These are phyloP conservation scores for Xenopus borealis DNA, from an alignment of 2,113 vertebrate genomes.

Conservation along the genomic window DNA sequence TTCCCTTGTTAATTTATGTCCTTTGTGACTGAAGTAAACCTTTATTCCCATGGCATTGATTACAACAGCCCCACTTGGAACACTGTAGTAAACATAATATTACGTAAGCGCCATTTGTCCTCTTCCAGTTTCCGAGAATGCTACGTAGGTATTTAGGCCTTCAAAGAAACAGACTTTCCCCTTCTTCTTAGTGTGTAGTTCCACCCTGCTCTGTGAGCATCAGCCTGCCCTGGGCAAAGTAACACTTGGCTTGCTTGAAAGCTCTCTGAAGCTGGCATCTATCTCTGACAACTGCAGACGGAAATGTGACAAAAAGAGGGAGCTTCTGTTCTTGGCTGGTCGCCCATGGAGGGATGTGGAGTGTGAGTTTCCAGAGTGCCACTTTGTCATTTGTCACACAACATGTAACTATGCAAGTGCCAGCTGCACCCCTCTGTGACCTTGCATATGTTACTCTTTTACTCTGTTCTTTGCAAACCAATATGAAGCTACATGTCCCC, in stretches of 20 bases:
- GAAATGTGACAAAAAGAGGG: neutral
- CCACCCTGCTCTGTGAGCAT: neutral
- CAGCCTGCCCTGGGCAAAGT: slow-evolving; percentile 27
- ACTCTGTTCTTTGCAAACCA: no score
- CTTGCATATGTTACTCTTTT: no score
- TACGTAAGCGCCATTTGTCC: slow-evolving; percentile 33
- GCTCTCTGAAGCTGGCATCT: slow-evolving; percentile 6
- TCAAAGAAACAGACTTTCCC: slow-evolving; percentile 20
- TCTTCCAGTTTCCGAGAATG: slow-evolving; percentile 35
- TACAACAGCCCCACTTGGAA: slow-evolving; percentile 19
- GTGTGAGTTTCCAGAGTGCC: neutral
- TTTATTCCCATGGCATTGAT: slow-evolving; percentile 22
- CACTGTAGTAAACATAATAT: slow-evolving; percentile 29
- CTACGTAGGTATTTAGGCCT: slow-evolving; percentile 13
- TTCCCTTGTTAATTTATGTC: no score
- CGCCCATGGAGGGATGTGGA: neutral
- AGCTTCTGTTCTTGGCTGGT: slow-evolving; percentile 3
- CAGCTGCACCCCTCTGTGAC: no score
- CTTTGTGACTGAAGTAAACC: neutral
- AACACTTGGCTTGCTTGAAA: slow-evolving; percentile 10
- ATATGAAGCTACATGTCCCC: no score
- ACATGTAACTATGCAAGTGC: no score
- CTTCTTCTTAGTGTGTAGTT: slow-evolving; percentile 4
- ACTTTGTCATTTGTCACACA: no score
- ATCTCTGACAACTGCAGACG: neutral